Conservation (phyloP, 2,113 vertebrate genomes). For the Eudorcas thomsonii region DNA sequence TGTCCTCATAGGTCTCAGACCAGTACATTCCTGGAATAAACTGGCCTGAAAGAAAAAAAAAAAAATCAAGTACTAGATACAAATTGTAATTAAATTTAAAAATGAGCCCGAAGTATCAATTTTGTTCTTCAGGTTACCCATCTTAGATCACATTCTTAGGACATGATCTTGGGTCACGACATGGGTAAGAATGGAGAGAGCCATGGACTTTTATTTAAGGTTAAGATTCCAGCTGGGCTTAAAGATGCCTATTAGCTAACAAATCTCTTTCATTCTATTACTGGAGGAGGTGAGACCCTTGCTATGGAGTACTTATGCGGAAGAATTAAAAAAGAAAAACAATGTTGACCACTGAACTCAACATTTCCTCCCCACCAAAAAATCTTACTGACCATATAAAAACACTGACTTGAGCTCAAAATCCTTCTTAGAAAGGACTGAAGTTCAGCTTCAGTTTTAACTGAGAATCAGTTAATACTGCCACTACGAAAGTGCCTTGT, state of each 20-base stretch:
- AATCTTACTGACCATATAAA: neutral
- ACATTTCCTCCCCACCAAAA: neutral
- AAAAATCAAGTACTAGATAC: neutral
- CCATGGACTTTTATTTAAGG: neutral
- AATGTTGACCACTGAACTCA: neutral
- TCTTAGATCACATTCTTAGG: slow-evolving; percentile 4
- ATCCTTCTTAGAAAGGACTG: slow-evolving; percentile 18
- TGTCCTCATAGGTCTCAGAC: neutral
- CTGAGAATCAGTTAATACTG: neutral
- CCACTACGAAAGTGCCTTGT: neutral
- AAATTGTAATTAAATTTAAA: slow-evolving; percentile 48
- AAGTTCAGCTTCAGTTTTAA: neutral
- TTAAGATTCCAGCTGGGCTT: slow-evolving; percentile 25
- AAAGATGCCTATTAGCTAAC: slow-evolving; percentile 26
- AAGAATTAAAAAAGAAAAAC: neutral
- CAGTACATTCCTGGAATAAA: slow-evolving; percentile 46
- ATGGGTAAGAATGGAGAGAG: neutral
- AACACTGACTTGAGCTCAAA: slow-evolving; percentile 4
- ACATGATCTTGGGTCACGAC: neutral
- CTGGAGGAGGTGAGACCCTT: neutral
- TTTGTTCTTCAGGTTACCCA: slow-evolving; percentile 21
- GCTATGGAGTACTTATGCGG: neutral
- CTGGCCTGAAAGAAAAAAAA: neutral
- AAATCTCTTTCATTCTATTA: slow-evolving; percentile 2
- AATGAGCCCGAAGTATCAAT: neutral